A percentile compares a stretch with the other conserved stretches of the same genome.
Conservation (phyloP, 2,797 vertebrate species). For the Danio kyathit region DNA sequence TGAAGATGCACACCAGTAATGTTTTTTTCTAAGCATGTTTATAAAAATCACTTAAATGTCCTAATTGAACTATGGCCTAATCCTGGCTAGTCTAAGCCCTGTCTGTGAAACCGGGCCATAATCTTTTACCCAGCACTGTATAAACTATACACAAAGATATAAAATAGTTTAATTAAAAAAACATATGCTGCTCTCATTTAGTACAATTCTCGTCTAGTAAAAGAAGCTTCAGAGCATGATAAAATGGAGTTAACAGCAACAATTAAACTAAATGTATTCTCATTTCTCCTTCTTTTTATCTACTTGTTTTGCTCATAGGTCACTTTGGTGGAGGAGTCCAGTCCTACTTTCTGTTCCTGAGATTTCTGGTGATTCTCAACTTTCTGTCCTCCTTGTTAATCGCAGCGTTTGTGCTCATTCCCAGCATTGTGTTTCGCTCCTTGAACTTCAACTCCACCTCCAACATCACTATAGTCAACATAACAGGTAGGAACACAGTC, state of each 20-base stretch:
- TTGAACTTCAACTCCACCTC: constrained; percentile 11
- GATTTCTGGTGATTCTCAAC: constrained; percentile 90
- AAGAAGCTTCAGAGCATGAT: background rate
- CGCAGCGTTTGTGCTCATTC: constrained; percentile 82
- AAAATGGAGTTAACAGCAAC: background rate
- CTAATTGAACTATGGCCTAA: too few species aligned
- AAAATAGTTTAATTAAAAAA: background rate
- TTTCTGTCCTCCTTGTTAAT: constrained; percentile 82
- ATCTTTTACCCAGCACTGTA: too few species aligned
- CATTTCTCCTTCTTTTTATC: background rate
- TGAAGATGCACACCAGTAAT: too few species aligned
- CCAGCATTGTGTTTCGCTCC: constrained; percentile 78
- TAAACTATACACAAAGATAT: background rate
- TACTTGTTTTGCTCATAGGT: constrained; percentile 71
- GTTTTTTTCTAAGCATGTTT: too few species aligned
- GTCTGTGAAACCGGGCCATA: too few species aligned
- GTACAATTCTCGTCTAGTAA: background rate
- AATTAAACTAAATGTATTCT: background rate
- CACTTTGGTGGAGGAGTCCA: constrained; percentile 89
- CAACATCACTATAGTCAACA: constrained; percentile 46
- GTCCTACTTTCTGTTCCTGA: constrained; percentile 87
- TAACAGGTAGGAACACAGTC: constrained; percentile 62
- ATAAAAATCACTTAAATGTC: too few species aligned
- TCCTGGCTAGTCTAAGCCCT: too few species aligned
- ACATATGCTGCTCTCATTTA: background rate